phyloP scores from a whole-genome alignment of 1,140 invertebrate species.

The Bradysia coprophila region DNA sequence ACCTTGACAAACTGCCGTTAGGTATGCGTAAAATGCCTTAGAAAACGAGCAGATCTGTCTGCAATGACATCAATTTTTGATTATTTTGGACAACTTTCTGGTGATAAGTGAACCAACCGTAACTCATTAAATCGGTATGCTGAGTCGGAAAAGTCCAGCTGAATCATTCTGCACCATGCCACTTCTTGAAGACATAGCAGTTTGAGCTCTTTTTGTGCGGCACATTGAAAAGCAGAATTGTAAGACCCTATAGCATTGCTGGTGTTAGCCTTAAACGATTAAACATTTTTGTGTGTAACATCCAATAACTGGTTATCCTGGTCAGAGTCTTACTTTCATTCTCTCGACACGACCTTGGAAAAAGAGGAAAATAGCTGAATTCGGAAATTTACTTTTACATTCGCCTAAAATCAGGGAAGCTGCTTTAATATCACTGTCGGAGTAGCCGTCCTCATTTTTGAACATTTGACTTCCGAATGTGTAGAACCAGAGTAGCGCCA shows the following conservation, averaged over 20 bases:
- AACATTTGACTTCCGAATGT: slow-evolving; percentile 52
- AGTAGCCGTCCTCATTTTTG: slow-evolving; percentile 39
- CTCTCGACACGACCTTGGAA: slow-evolving; percentile 42
- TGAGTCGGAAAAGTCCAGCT: slow-evolving; percentile 35
- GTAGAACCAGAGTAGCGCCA: slow-evolving; percentile 51
- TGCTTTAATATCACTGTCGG: slow-evolving; percentile 33
- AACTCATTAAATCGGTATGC: neutral
- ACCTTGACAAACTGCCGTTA: slow-evolving; percentile 24
- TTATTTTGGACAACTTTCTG: neutral
- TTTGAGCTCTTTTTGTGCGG: slow-evolving; percentile 44
- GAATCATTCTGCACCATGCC: slow-evolving; percentile 48
- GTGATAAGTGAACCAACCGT: neutral
- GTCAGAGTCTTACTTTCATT: slow-evolving; percentile 42
- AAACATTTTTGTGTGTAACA: too few species aligned
- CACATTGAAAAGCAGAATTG: slow-evolving; percentile 32
- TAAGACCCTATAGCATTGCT: slow-evolving; percentile 38
- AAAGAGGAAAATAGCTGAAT: slow-evolving; percentile 48
- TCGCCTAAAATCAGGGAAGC: slow-evolving; percentile 37
- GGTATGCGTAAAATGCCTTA: slow-evolving; percentile 44
- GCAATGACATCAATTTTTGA: slow-evolving; percentile 29
- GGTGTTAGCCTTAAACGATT: too few species aligned
- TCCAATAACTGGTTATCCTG: too few species aligned
- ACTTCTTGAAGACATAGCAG: slow-evolving; percentile 46
- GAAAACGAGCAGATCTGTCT: slow-evolving; percentile 42
- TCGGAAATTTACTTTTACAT: slow-evolving; percentile 30